Percentiles rank a stretch among this genome's conserved stretches.
Conservation (phyloP, 2,888 invertebrate species). For the Dryobotodes eremita region DNA sequence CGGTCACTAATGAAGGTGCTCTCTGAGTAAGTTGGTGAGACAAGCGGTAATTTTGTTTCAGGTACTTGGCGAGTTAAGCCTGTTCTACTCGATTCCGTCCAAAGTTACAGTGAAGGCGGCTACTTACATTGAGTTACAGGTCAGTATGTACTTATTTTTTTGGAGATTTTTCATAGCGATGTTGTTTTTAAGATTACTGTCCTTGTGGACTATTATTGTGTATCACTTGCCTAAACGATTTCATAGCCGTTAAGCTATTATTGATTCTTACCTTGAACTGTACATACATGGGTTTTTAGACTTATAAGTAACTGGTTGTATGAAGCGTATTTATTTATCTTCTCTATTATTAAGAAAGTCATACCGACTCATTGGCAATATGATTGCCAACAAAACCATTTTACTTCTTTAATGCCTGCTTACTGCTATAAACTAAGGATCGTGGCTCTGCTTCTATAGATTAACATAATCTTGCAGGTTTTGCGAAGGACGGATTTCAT, state of each 20-base stretch:
- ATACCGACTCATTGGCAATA: not conserved
- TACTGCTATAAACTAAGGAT: not conserved
- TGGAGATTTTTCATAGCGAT: not conserved
- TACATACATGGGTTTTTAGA: not conserved
- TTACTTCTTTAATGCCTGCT: not conserved
- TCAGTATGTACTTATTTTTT: conserved; percentile 11
- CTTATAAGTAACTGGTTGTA: not conserved
- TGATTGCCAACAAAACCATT: not conserved
- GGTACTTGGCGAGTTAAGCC: conserved; percentile 86
- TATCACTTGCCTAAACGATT: not conserved
- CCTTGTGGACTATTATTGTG: not conserved
- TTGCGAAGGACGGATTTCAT: conserved; percentile 85
- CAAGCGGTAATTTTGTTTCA: conserved; percentile 66
- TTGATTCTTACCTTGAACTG: not conserved
- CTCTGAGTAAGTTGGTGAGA: conserved; percentile 22
- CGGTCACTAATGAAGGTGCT: conserved; percentile 41
- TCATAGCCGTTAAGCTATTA: not conserved
- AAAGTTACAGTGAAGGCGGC: conserved; percentile 88
- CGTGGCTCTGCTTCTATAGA: not conserved
- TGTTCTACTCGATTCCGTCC: conserved; percentile 87
- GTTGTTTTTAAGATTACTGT: not conserved
- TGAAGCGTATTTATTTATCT: not conserved
- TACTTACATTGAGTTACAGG: conserved; percentile 88
- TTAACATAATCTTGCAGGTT: conserved; percentile 71
- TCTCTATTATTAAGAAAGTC: not conserved